These are phyloP conservation scores for Agapornis canus DNA, from an alignment of 2,797 vertebrate species.

Conservation along the genomic window DNA sequence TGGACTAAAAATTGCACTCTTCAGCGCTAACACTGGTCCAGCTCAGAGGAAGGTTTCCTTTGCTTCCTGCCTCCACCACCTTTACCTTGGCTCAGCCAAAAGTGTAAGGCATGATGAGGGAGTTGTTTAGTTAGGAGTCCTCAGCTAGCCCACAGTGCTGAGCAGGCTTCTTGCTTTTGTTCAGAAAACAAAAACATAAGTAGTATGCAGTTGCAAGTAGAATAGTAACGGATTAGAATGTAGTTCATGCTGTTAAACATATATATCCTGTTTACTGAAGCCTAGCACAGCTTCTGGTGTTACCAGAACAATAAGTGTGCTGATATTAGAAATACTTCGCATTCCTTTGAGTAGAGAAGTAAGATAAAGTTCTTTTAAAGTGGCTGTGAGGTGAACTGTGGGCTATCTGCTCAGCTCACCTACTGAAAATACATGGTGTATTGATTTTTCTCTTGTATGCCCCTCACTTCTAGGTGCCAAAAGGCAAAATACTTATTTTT, in stretches of 20 bases:
- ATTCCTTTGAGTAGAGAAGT: not conserved
- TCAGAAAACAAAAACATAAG: not conserved
- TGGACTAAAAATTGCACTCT: not conserved
- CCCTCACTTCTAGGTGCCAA: not conserved
- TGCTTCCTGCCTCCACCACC: rapidly evolving
- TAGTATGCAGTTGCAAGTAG: not conserved
- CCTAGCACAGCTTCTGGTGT: not conserved
- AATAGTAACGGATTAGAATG: not conserved
- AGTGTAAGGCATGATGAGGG: not conserved
- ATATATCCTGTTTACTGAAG: not conserved
- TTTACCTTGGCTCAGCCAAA: not conserved
- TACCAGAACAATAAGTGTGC: not conserved
- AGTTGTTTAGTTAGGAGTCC: rapidly evolving
- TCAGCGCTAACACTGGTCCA: not conserved
- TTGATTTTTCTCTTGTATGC: not conserved
- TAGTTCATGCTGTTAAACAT: not conserved
- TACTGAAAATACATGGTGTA: not conserved
- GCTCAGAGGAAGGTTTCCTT: not conserved
- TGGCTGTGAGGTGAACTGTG: not conserved
- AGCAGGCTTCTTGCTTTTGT: not conserved
- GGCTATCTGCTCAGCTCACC: not conserved
- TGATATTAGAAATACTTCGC: not conserved
- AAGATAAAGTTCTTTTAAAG: not conserved
- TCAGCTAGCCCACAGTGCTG: not conserved
- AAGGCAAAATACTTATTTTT: not conserved